Conservation (phyloP, 2,113 vertebrate genomes). For the Ameiurus melas region DNA sequence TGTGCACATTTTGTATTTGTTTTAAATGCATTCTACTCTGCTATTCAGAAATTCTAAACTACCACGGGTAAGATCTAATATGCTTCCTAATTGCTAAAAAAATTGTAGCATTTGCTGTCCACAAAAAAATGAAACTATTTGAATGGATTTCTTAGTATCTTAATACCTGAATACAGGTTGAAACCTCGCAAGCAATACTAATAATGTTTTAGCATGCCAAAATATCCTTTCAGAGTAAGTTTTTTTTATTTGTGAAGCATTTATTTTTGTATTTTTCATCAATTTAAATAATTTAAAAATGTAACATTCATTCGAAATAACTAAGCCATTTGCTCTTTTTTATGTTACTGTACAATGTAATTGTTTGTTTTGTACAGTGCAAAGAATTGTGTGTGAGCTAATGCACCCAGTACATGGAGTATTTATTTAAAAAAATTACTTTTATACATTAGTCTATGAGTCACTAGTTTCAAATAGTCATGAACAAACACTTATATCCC, state of each 20-base stretch:
- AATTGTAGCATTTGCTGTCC: neutral
- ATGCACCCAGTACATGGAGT: neutral
- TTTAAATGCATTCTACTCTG: neutral
- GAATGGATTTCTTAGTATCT: neutral
- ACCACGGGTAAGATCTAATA: neutral
- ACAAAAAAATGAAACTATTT: neutral
- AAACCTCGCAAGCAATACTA: neutral
- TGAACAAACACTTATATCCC: neutral
- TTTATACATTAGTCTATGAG: neutral
- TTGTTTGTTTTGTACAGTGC: slow-evolving; percentile 37
- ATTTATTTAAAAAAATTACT: neutral
- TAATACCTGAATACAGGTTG: neutral
- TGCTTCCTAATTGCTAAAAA: neutral
- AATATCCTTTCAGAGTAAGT: neutral
- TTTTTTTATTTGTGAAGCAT: neutral
- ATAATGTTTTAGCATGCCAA: neutral
- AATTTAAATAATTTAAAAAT: neutral
- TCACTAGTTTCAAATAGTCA: neutral
- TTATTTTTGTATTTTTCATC: slow-evolving; percentile 14
- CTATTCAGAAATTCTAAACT: neutral
- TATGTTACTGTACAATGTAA: neutral
- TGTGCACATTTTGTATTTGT: slow-evolving; percentile 2
- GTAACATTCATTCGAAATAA: neutral
- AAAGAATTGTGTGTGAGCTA: neutral
- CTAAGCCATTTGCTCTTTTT: slow-evolving; percentile 13